Evolutionary conservation across 2,888 invertebrate species (phyloP), one percentile per base, ranked within the genome.

Genomic region (Gastrophysa polygoni): DNA sequence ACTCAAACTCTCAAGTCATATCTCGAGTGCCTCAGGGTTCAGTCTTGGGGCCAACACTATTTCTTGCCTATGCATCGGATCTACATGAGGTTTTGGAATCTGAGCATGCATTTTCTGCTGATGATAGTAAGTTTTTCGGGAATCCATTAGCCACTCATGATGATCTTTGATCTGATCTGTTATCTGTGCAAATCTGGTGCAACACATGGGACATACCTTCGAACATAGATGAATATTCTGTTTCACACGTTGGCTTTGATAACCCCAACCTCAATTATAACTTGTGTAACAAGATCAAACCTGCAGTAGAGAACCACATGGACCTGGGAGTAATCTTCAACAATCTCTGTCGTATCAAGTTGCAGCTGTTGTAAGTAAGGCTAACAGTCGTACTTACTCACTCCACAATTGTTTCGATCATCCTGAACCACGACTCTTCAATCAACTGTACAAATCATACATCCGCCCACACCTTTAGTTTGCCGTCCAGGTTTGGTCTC

Each of bases 21-120:
- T 51, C 48, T 6, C 2, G 48, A 48, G 48, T 48, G 3, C 21
- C 8, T n/a, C 48, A 48, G 24, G 48, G 48, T 3, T 48, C 48
- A 5, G 17, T 48, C 21, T 20, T 46, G 46, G 46, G 6, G 11
- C 48, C 21, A 10, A 48, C 24, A 24, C 7, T 24, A 24, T 24
- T 24, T 7, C 24, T 24, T 24, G 14, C 20, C 17, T 48, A 51
- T 29, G 29, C 29, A 14, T 28, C 6, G 16, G 48, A 48, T 48
- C 48, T 21, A 24, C 51, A 20, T 7, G 6, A 28, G 14, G 32
- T 29, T n/a, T 18, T 51, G 18, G 14, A 51, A 8, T 28, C 51
- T n/a, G 51, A 29, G 10, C 51, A 51, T 14, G 29, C 51, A 29
- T 51, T 51, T 51, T 51, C 32, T 17, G 51, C 29, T 8, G 51